These are phyloP conservation scores for Eurystomus glaucurus DNA, from an alignment of 2,797 vertebrate species.

Conservation along the genomic window DNA sequence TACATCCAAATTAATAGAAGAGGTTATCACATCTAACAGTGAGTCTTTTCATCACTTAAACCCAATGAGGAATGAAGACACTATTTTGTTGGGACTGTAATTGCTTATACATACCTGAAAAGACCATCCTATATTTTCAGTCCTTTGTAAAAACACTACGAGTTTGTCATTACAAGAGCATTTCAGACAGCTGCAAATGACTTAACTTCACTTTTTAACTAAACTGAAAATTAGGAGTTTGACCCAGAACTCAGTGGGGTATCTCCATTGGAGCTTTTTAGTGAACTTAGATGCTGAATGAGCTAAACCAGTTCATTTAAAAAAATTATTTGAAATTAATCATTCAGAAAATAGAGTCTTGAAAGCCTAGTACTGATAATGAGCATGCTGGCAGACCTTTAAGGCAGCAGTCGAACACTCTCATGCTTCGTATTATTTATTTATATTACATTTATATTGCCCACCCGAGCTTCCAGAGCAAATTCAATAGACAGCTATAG, in stretches of 20 bases:
- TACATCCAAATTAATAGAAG: slow-evolving; percentile 28
- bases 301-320: background rate
- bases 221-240: slow-evolving; percentile 20
- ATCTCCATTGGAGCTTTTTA: background rate
- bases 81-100: slow-evolving; percentile 37
- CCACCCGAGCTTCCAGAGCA: background rate
- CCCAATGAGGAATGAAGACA: slow-evolving; percentile 6
- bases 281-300: background rate
- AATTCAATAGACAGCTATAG: background rate
- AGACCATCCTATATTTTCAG: background rate
- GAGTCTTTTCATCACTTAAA: slow-evolving; percentile 54
- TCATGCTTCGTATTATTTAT: background rate
- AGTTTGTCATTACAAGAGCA: background rate
- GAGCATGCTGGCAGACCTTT: background rate
- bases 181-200: background rate
- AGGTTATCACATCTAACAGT: slow-evolving; percentile 21
- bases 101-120: slow-evolving; percentile 32
- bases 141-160: background rate
- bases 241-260: slow-evolving; percentile 4
- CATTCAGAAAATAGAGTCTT: background rate
- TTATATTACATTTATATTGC: slow-evolving; percentile 25
- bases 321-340: background rate
- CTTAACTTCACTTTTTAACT: slow-evolving; percentile 12
- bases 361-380: background rate
- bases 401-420: background rate